Conservation (phyloP, 35 echinoderm and acorn worm species). For the Stichopus chloronotus region DNA sequence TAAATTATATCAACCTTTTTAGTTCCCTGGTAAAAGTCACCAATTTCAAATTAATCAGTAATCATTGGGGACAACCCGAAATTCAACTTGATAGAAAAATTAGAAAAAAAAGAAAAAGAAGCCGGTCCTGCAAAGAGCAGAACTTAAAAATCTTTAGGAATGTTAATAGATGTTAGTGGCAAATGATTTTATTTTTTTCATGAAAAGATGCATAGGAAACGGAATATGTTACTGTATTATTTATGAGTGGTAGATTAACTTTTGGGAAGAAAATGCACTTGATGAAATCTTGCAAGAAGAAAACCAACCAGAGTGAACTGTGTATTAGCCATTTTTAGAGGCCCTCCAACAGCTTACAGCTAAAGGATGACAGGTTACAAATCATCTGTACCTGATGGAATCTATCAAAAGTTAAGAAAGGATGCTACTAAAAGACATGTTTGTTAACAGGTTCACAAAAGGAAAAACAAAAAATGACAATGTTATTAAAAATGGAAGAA, state of each 20-base stretch:
- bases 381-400: slow-evolving; percentile 4
- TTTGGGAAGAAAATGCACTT: not conserved
- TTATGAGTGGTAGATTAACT: not conserved
- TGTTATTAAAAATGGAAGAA: too few species aligned
- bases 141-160: too few species aligned
- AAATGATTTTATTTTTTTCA: not conserved
- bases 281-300: not conserved
- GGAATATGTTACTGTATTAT: not conserved
- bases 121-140: too few species aligned
- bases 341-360: not conserved
- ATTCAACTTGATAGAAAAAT: too few species aligned
- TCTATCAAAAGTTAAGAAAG: not conserved
- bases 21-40: too few species aligned
- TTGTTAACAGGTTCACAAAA: not conserved
- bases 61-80: too few species aligned
- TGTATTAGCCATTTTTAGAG: not conserved
- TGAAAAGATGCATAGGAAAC: not conserved
- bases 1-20: too few species aligned
- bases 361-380: not conserved
- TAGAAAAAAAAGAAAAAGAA: too few species aligned
- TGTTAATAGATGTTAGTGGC: not conserved
- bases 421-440: not conserved
- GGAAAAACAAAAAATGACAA: too few species aligned
- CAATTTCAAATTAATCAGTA: too few species aligned
- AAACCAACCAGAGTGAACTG: not conserved